Percentiles rank a stretch among this genome's conserved stretches.
These are phyloP conservation scores for Drosophila koepferae DNA, from an alignment of 2,888 invertebrate species.

Conservation along the genomic window DNA sequence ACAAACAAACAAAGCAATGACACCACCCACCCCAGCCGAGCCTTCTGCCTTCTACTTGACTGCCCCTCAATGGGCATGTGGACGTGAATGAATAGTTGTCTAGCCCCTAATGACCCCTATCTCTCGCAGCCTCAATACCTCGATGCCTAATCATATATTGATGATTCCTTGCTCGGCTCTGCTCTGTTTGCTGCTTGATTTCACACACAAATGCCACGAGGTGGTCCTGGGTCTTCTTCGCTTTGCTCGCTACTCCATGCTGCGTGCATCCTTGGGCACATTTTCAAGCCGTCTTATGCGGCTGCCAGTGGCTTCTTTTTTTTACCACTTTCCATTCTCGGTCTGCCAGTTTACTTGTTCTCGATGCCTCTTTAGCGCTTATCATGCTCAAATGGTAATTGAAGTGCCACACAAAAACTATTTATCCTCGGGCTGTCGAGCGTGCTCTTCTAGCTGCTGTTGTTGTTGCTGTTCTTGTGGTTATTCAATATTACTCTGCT, in stretches of 20 bases:
- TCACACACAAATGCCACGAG: slow-evolving; percentile 66
- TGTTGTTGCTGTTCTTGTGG: slow-evolving; percentile 65
- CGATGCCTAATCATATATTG: slow-evolving; percentile 26
- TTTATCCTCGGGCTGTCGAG: slow-evolving; percentile 78
- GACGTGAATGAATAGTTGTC: slow-evolving; percentile 39
- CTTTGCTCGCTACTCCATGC: neutral
- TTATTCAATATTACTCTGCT: slow-evolving; percentile 75
- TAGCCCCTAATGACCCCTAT: slow-evolving; percentile 73
- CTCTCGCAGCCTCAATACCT: slow-evolving; percentile 13
- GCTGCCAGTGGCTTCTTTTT: slow-evolving; percentile 46
- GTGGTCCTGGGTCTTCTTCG: slow-evolving; percentile 47
- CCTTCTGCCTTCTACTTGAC: slow-evolving; percentile 61
- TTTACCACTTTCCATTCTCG: slow-evolving; percentile 60
- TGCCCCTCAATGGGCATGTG: slow-evolving; percentile 60
- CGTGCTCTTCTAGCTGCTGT: slow-evolving; percentile 52
- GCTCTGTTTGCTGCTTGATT: slow-evolving; percentile 52
- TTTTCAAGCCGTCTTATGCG: slow-evolving; percentile 67
- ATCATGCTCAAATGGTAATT: slow-evolving; percentile 83
- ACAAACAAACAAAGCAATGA: slow-evolving; percentile 62
- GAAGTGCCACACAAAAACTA: slow-evolving; percentile 80
- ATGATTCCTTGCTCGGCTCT: slow-evolving; percentile 21
- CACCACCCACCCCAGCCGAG: slow-evolving; percentile 57
- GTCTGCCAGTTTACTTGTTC: slow-evolving; percentile 55
- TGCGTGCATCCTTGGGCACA: slow-evolving; percentile 38
- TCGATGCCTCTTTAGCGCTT: slow-evolving; percentile 76